Percentiles rank a stretch among this genome's conserved stretches.
These are phyloP conservation scores for Spodoptera exigua DNA, from an alignment of 2,888 invertebrate species.

Conservation along the genomic window DNA sequence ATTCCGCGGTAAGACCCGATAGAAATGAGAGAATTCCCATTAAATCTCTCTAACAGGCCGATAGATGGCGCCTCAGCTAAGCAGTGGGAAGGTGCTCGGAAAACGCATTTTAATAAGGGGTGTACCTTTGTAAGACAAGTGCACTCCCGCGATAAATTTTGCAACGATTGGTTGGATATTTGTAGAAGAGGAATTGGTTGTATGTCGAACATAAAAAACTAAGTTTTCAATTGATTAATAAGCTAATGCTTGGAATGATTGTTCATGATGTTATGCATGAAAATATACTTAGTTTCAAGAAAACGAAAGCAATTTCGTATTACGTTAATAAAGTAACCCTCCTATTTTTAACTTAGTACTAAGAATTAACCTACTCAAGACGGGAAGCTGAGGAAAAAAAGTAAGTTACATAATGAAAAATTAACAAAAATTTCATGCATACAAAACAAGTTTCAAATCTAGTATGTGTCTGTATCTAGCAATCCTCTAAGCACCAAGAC, in stretches of 20 bases:
- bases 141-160: slow-evolving; percentile 57
- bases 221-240: too few species aligned
- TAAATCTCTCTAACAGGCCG: slow-evolving; percentile 82
- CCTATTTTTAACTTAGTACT: too few species aligned
- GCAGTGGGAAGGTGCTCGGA: slow-evolving; percentile 73
- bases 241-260: too few species aligned
- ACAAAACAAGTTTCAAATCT: slow-evolving; percentile 42
- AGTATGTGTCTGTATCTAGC: slow-evolving; percentile 44
- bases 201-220: too few species aligned
- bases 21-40: slow-evolving; percentile 85
- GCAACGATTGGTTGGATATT: slow-evolving; percentile 55
- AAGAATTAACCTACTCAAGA: too few species aligned
- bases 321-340: too few species aligned
- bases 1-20: slow-evolving; percentile 83
- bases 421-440: slow-evolving; percentile 28
- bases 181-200: too few species aligned
- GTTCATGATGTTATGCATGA: too few species aligned
- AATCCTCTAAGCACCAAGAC: slow-evolving; percentile 72
- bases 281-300: too few species aligned
- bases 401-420: not conserved
- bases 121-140: slow-evolving; percentile 61
- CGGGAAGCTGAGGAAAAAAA: not conserved
- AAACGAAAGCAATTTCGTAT: too few species aligned
- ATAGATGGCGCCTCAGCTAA: slow-evolving; percentile 82
- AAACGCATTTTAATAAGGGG: slow-evolving; percentile 84